Conservation (phyloP, 2,113 vertebrate species). For the Sander vitreus region DNA sequence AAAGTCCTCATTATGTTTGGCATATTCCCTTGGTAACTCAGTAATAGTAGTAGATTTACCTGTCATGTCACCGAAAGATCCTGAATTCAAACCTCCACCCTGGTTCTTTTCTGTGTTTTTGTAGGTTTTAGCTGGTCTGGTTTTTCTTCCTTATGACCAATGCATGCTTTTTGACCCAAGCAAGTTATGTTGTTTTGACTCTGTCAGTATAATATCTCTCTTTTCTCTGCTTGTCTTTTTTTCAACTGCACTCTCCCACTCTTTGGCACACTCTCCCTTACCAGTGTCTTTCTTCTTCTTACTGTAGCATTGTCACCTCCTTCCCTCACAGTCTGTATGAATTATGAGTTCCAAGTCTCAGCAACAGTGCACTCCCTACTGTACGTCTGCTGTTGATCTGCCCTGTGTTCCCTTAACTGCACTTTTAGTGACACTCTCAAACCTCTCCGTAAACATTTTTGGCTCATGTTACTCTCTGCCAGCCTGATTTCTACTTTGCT, state of each 20-base stretch:
- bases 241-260: background rate
- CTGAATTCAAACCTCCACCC: background rate
- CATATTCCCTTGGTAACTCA: background rate
- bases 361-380: conserved; percentile 14
- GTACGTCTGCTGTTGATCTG: conserved; percentile 36
- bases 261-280: background rate
- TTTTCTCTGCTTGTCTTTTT: background rate
- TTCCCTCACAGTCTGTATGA: conserved; percentile 6
- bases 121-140: background rate
- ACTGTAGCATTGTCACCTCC: background rate
- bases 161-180: background rate
- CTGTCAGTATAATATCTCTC: background rate
- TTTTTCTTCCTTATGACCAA: background rate
- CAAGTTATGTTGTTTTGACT: background rate
- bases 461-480: conserved; percentile 15
- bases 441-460: conserved; percentile 38
- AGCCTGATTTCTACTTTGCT: conserved; percentile 26
- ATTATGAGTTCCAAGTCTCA: conserved; percentile 38
- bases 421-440: conserved; percentile 46
- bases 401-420: conserved; percentile 28
- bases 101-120: background rate
- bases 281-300: conserved; percentile 1
- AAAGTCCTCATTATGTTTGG: background rate
- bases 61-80: background rate
- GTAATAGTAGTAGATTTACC: background rate